Evolutionary conservation across 2,888 invertebrate genomes (phyloP).

Genomic region (Ctena decussata): DNA sequence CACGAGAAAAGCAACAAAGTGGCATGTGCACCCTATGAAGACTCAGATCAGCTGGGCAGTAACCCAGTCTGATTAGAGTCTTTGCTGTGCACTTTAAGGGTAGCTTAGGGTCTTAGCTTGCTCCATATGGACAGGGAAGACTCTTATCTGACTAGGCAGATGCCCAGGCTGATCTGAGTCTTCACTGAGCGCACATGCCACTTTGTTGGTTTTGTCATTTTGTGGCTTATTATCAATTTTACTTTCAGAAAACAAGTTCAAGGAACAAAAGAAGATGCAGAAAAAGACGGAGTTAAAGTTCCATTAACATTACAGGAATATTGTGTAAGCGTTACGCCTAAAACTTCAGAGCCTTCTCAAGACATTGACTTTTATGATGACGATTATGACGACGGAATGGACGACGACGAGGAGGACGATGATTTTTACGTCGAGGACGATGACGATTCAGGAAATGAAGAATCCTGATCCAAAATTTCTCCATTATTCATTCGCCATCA

Average conservation of each 20-base stretch:
- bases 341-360: constrained; percentile 87
- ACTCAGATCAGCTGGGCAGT: too few species aligned
- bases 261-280: constrained; percentile 97
- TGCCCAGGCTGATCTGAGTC: too few species aligned
- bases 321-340: constrained; percentile 95
- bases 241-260: constrained; percentile 97
- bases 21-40: too few species aligned
- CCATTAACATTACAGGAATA: constrained; percentile 99
- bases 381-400: constrained; percentile 80
- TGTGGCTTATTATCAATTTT: too few species aligned
- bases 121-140: too few species aligned
- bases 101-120: too few species aligned
- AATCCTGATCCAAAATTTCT: constrained; percentile 72
- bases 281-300: constrained; percentile 98
- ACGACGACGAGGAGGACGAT: constrained; percentile 79
- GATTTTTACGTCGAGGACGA: constrained; percentile 80
- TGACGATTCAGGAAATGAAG: constrained; percentile 83
- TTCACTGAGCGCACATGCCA: too few species aligned
- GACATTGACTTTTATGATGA: constrained; percentile 83
- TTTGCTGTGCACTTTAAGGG: too few species aligned
- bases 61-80: too few species aligned
- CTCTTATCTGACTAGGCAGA: too few species aligned
- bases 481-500: neutral
- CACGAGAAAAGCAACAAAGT: too few species aligned
- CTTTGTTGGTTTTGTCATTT: too few species aligned